These are phyloP conservation scores for Pseudonaja textilis DNA, from an alignment of 2,113 vertebrate genomes.

Conservation along the genomic window DNA sequence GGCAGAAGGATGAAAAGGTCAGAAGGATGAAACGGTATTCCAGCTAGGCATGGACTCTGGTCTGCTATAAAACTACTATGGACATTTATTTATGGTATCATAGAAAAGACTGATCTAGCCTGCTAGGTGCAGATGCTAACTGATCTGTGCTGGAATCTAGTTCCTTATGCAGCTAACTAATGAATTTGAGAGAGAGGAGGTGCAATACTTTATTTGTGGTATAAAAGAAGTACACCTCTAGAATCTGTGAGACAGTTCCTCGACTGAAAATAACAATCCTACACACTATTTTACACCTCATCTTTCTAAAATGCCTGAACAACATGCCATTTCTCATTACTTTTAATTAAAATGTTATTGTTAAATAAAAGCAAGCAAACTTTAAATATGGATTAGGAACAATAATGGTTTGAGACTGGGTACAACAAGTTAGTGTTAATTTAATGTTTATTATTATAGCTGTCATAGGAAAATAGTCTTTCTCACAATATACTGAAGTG, in stretches of 20 bases:
- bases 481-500: constrained; percentile 61
- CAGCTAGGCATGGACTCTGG: background rate
- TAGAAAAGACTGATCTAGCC: background rate
- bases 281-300: background rate
- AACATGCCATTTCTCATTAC: background rate
- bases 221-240: background rate
- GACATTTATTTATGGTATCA: background rate
- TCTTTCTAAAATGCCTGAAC: background rate
- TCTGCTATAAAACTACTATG: background rate
- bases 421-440: constrained; percentile 55
- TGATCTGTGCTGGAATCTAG: background rate
- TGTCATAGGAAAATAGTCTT: constrained; percentile 68
- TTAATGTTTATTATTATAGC: constrained; percentile 64
- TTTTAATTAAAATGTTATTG: background rate
- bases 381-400: constrained; percentile 49
- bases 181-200: background rate
- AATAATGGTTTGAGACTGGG: constrained; percentile 56
- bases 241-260: background rate
- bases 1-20: background rate
- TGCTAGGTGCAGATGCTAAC: background rate
- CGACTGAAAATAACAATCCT: background rate
- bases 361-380: constrained; percentile 30
- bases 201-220: background rate
- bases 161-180: background rate
- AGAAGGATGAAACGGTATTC: background rate